Conservation (phyloP, 2,888 invertebrate genomes). For the Platycheirus albimanus region DNA sequence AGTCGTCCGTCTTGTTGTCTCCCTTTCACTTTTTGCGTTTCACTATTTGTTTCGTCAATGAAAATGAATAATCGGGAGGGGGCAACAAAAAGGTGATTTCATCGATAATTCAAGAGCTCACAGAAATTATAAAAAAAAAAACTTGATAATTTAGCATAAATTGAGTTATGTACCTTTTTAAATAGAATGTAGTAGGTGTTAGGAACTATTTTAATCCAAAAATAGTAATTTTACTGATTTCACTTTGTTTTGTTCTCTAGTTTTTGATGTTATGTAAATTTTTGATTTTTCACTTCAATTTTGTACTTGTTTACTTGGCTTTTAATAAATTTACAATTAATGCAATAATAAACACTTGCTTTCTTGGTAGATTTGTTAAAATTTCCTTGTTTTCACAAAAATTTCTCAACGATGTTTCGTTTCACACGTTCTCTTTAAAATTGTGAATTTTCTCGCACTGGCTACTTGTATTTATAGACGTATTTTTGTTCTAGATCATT, state of each 20-base stretch:
- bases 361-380: not conserved
- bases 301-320: not conserved
- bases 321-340: not conserved
- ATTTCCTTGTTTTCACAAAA: conserved; percentile 28
- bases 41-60: conserved; percentile 18
- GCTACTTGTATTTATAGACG: conserved; percentile 72
- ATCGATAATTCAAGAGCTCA: conserved; percentile 85
- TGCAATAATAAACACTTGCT: conserved; percentile 18
- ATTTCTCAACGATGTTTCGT: conserved; percentile 52
- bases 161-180: conserved; percentile 42
- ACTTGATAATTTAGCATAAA: not conserved
- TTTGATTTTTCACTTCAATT: conserved; percentile 33
- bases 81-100: conserved; percentile 78
- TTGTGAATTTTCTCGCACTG: conserved; percentile 47
- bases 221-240: not conserved
- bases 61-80: conserved; percentile 16
- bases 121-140: not conserved
- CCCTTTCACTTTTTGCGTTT: conserved; percentile 38
- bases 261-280: not conserved
- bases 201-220: not conserved
- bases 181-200: conserved; percentile 1
- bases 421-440: conserved; percentile 62
- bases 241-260: not conserved
- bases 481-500: conserved; percentile 75
- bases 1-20: conserved; percentile 34